Conservation (phyloP, 2,797 vertebrate species). For the Threskiornis aethiopicus region DNA sequence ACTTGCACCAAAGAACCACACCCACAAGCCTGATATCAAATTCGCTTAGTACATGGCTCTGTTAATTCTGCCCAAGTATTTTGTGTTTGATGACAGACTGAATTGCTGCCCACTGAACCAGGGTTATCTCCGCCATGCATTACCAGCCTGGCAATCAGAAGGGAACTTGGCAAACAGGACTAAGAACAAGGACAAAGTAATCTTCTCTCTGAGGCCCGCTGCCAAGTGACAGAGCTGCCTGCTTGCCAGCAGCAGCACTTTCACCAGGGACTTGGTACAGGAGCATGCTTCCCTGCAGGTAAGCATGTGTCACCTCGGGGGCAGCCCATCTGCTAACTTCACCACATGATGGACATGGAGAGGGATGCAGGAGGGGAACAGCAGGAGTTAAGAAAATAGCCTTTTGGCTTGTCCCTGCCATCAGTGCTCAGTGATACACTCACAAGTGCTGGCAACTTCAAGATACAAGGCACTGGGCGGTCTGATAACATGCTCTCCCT, state of each 20-base stretch:
- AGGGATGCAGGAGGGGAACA: background rate
- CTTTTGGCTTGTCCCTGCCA: background rate
- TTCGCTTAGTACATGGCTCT: background rate
- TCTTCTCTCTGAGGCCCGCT: slow-evolving; percentile 23
- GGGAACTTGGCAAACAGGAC: slow-evolving; percentile 37
- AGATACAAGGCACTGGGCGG: accelerated
- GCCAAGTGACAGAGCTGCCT: slow-evolving; percentile 43
- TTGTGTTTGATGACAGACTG: slow-evolving; percentile 1
- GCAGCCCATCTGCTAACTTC: slow-evolving; percentile 43
- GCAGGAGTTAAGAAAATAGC: slow-evolving; percentile 3
- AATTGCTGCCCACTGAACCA: slow-evolving; percentile 31
- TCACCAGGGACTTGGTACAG: background rate
- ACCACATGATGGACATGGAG: background rate
- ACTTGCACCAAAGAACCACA: background rate
- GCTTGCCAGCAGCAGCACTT: slow-evolving; percentile 20
- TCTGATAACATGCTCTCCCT: background rate
- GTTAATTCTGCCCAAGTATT: background rate
- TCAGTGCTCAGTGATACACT: background rate
- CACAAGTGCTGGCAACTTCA: background rate
- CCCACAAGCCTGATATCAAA: background rate
- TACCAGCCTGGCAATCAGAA: slow-evolving; percentile 45
- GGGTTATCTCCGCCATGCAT: slow-evolving; percentile 32
- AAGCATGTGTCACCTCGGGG: background rate
- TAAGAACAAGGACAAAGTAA: slow-evolving; percentile 47
- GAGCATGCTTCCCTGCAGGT: slow-evolving; percentile 15